phyloP scores from a whole-genome alignment of 1,140 invertebrate genomes.

The Trissolcus basalis region DNA sequence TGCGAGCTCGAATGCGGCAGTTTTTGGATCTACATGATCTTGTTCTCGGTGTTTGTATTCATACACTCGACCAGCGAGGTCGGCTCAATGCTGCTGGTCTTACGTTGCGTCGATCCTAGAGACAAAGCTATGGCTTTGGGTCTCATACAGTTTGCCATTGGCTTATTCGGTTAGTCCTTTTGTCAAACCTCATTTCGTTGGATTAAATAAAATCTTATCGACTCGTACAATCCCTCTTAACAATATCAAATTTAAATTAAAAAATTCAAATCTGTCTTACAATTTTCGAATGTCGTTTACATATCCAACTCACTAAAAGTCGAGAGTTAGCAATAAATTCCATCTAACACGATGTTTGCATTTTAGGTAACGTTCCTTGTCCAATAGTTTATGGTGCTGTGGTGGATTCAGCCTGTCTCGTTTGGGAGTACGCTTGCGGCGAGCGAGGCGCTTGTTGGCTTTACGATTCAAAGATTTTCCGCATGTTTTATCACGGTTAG shows the following conservation, averaged over 20 bases:
- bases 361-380: slow-evolving; percentile 89
- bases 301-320: too few species aligned
- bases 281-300: too few species aligned
- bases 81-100: slow-evolving; percentile 91
- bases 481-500: slow-evolving; percentile 90
- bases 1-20: slow-evolving; percentile 87
- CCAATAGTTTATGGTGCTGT: slow-evolving; percentile 94
- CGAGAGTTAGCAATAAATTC: slow-evolving; percentile 1
- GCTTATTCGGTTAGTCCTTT: slow-evolving; percentile 86
- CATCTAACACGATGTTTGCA: neutral
- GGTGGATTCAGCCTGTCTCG: slow-evolving; percentile 92
- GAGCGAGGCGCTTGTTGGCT: slow-evolving; percentile 86
- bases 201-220: too few species aligned
- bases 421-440: slow-evolving; percentile 90
- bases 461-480: slow-evolving; percentile 89
- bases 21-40: slow-evolving; percentile 88
- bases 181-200: too few species aligned
- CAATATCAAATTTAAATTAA: too few species aligned
- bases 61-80: slow-evolving; percentile 95
- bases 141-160: slow-evolving; percentile 94
- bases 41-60: slow-evolving; percentile 92
- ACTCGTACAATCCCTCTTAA: too few species aligned
- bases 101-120: slow-evolving; percentile 92
- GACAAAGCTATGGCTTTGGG: slow-evolving; percentile 96
- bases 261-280: too few species aligned